A percentile compares a stretch with the other conserved stretches of the same genome.
Evolutionary conservation across 2,888 invertebrate species (phyloP).

Genomic region (Pseudanteris insignis): DNA sequence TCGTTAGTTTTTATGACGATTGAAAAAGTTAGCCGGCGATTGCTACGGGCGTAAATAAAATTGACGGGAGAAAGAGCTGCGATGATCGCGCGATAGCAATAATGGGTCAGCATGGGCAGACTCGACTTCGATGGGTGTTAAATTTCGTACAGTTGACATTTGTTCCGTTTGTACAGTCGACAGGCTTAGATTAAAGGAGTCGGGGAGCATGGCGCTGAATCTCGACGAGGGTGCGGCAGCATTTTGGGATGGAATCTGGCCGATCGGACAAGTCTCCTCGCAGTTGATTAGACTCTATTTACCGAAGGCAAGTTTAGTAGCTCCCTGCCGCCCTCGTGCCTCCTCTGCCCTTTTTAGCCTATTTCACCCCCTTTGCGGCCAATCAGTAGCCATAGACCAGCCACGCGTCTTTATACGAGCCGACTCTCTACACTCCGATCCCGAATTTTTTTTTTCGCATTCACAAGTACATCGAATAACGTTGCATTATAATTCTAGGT

Average conservation of each 20-base stretch:
- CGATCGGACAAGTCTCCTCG: conserved; percentile 61
- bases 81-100: background rate
- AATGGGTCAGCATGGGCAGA: too few species aligned
- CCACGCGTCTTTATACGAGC: conserved; percentile 55
- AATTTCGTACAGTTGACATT: conserved; percentile 37
- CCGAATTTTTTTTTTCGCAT: conserved; percentile 20
- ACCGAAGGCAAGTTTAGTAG: conserved; percentile 62
- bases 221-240: conserved; percentile 46
- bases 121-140: conserved; percentile 28
- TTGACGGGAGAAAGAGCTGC: background rate
- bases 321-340: conserved; percentile 48
- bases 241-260: conserved; percentile 62
- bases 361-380: conserved; percentile 64
- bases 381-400: conserved; percentile 64
- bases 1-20: too few species aligned
- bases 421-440: conserved; percentile 32
- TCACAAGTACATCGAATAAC: conserved; percentile 22
- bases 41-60: too few species aligned
- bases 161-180: conserved; percentile 40
- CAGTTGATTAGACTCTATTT: conserved; percentile 66
- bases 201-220: conserved; percentile 41
- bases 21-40: too few species aligned
- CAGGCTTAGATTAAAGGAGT: conserved; percentile 39
- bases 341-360: conserved; percentile 52
- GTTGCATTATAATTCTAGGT: too few species aligned